Evolutionary conservation across 2,797 vertebrate genomes (phyloP).

Genomic region (Harpagifer antarcticus): DNA sequence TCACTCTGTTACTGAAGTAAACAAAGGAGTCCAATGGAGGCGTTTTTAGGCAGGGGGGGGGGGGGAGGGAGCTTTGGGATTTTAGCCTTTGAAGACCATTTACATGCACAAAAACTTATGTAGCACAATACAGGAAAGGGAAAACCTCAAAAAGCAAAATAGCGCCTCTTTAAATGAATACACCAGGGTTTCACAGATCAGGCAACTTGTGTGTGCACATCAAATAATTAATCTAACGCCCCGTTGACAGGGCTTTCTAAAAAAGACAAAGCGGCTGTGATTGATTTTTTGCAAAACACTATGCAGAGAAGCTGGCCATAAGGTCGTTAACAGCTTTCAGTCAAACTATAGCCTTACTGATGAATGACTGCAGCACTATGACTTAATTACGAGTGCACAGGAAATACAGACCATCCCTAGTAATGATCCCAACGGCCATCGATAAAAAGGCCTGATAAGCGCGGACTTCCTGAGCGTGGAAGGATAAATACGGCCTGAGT

Average conservation of each 20-base stretch:
- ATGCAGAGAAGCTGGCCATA: conserved; percentile 40
- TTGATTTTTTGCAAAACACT: conserved; percentile 40
- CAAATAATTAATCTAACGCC: conserved; percentile 26
- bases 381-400: conserved; percentile 84
- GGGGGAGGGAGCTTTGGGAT: too few species aligned
- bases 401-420: conserved; percentile 81
- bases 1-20: too few species aligned
- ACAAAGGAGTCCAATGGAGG: too few species aligned
- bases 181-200: conserved; percentile 49
- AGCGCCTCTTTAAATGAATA: conserved; percentile 34
- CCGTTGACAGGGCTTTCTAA: conserved; percentile 34
- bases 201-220: background rate
- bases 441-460: conserved; percentile 87
- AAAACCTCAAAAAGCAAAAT: too few species aligned
- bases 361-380: conserved; percentile 71
- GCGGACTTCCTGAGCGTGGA: conserved; percentile 79
- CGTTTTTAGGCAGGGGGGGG: too few species aligned
- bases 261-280: conserved; percentile 45
- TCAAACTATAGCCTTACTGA: conserved; percentile 74
- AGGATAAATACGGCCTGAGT: conserved; percentile 80
- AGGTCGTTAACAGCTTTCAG: conserved; percentile 62
- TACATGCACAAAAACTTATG: too few species aligned
- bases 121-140: too few species aligned
- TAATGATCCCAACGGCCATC: conserved; percentile 80
- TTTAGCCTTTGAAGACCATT: too few species aligned